Evolutionary conservation across 2,113 vertebrate species (phyloP), one percentile per base, ranked within the genome.

Genomic region (Melanocharis versteri): DNA sequence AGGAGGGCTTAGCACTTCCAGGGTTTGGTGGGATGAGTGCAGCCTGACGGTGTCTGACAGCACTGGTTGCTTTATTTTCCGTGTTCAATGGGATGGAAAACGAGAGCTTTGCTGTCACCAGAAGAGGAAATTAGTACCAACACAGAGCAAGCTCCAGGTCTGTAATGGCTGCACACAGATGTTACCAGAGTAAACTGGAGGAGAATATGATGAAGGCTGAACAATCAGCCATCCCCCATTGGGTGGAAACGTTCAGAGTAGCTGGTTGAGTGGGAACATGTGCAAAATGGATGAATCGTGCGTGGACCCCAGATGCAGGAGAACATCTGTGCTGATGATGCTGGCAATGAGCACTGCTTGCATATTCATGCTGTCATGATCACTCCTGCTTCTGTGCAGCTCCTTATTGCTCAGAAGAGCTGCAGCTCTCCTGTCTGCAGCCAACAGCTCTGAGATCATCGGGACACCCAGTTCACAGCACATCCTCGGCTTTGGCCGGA

Each of bases 121-220:
- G 40, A 81, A 69, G 26, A 68, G 68, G 79, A 90, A 87, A 91
- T 91, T 10, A 88, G 69, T 5, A 60, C 13, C 1, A 10, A 16
- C 90, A 92, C 73, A 21, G 87, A 89, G 69, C 31, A 5, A 60
- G 60, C 1, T 58, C 90, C 93, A 91, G 88, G 70, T 57, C 93
- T 84, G 15, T 89, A 90, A 96, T 93, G 96, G 87, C 89, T 84
- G 82, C 81, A 90, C 97, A 93, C 97, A 97, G 97, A 96, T 97
- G 96, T 96, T 96, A 83, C 21, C 39, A 51, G 78, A 92, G 93
- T 37, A 96, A 95, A 94, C 95, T 93, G 79, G 91, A 93, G 84
- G 79, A 96, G 94, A 94, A 93, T 57, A 51, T 65, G 90, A 94
- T 73, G 90, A 91, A 96, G 76, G 48, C 89, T 82, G 87, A 96